A percentile compares a stretch with the other conserved stretches of the same genome.
Conservation (phyloP, 2,888 invertebrate species). For the Apamea epomidion region DNA sequence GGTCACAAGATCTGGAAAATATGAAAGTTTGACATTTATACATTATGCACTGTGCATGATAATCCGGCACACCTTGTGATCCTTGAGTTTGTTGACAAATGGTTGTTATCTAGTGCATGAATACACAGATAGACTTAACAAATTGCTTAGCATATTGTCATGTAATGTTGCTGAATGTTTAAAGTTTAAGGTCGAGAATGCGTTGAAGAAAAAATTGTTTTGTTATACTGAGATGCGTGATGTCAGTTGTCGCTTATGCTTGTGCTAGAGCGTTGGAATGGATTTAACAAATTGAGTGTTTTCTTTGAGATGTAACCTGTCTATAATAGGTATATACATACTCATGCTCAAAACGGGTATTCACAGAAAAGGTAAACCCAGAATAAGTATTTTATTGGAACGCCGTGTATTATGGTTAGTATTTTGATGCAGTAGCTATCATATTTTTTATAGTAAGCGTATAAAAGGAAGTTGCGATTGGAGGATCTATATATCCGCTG, state of each 20-base stretch:
- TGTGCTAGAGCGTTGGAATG: neutral
- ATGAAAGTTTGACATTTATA: constrained; percentile 74
- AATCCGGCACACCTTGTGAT: constrained; percentile 54
- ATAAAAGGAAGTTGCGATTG: neutral
- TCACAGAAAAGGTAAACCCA: neutral
- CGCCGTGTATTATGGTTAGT: neutral
- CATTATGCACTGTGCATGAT: constrained; percentile 47
- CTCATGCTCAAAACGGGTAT: neutral
- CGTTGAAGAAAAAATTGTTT: constrained; percentile 1
- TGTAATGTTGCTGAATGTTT: constrained; percentile 21
- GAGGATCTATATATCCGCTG: neutral
- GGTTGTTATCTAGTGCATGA: constrained; percentile 37
- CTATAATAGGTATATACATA: neutral
- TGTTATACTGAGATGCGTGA: neutral
- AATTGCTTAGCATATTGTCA: constrained; percentile 34
- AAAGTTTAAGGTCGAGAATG: constrained; percentile 33
- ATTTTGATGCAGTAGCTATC: neutral
- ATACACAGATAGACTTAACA: constrained; percentile 6
- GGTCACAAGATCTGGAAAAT: constrained; percentile 63
- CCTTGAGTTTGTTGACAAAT: constrained; percentile 59
- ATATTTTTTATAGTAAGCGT: neutral
- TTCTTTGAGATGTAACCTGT: neutral
- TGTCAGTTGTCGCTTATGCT: neutral
- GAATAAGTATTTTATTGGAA: neutral
- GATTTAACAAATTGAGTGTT: neutral